These are phyloP conservation scores for Reticulitermes lucifugus DNA, from an alignment of 2,888 invertebrate species.

Conservation along the genomic window DNA sequence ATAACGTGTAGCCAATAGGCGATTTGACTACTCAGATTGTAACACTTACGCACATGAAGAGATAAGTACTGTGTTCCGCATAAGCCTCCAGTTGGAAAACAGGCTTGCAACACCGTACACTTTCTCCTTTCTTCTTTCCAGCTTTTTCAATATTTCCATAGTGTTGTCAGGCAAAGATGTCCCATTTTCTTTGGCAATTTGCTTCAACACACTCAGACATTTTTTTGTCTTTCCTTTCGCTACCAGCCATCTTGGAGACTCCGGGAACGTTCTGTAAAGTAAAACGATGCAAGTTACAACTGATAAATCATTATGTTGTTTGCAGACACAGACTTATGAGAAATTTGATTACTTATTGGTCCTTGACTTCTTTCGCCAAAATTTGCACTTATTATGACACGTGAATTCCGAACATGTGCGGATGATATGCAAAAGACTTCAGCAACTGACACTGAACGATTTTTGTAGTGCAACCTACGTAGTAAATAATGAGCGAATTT, in stretches of 20 bases:
- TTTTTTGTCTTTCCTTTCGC: slow-evolving; percentile 66
- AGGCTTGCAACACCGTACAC: slow-evolving; percentile 68
- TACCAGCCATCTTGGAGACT: slow-evolving; percentile 75
- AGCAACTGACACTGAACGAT: no score
- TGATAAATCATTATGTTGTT: no score
- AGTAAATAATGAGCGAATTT: no score
- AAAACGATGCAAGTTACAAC: not conserved
- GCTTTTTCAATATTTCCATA: slow-evolving; percentile 60
- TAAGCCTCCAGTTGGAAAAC: slow-evolving; percentile 69
- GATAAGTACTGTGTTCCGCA: slow-evolving; percentile 68
- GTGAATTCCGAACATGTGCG: no score
- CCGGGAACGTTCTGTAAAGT: slow-evolving; percentile 68
- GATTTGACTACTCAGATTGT: no score
- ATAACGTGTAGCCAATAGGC: slow-evolving; percentile 50
- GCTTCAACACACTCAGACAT: slow-evolving; percentile 66
- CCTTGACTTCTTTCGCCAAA: no score
- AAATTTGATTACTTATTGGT: no score
- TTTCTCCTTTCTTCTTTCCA: slow-evolving; percentile 60
- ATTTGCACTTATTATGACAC: no score
- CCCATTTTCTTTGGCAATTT: slow-evolving; percentile 69
- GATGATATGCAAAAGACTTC: no score
- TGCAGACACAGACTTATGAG: no score
- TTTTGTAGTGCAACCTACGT: no score
- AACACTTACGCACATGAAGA: slow-evolving; percentile 66
- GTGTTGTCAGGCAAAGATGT: slow-evolving; percentile 64